A percentile compares a stretch with the other conserved stretches of the same genome.
Conservation (phyloP, 2,888 invertebrate species). For the Scrobipalpa costella region DNA sequence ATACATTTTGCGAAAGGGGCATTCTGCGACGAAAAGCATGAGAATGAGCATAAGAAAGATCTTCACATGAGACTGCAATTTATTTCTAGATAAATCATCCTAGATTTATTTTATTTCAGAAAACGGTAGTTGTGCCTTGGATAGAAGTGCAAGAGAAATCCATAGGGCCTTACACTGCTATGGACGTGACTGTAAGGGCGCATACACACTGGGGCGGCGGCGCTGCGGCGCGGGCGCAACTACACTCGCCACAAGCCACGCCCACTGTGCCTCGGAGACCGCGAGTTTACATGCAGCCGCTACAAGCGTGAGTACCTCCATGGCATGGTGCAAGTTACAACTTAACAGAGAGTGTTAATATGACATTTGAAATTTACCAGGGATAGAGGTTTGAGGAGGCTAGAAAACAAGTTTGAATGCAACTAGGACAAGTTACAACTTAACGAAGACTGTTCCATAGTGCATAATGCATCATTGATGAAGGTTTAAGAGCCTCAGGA, state of each 20-base stretch:
- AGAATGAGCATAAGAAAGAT: too few relatives aligned
- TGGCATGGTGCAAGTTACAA: too few relatives aligned
- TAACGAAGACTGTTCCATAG: slow-evolving; percentile 23
- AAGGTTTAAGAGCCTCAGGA: too few relatives aligned
- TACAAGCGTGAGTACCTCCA: slow-evolving; percentile 38
- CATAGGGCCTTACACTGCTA: slow-evolving; percentile 85
- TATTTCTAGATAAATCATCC: too few relatives aligned
- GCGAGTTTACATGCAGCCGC: slow-evolving; percentile 84
- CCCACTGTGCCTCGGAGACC: slow-evolving; percentile 88
- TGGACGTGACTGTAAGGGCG: slow-evolving; percentile 88
- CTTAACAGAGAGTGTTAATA: slow-evolving; percentile 25
- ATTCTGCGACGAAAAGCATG: too few relatives aligned
- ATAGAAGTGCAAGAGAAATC: slow-evolving; percentile 67
- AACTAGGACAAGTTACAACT: neutral
- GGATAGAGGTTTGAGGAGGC: too few relatives aligned
- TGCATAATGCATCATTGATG: neutral
- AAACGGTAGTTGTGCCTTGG: slow-evolving; percentile 76
- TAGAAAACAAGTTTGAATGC: too few relatives aligned
- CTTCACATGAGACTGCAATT: too few relatives aligned
- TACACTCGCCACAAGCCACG: slow-evolving; percentile 89
- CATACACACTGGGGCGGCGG: slow-evolving; percentile 93
- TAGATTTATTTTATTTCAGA: slow-evolving; percentile 51
- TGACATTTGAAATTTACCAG: too few relatives aligned
- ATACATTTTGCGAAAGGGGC: too few relatives aligned
- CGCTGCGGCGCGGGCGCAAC: slow-evolving; percentile 79